Percentiles rank a stretch among this genome's conserved stretches.
These are phyloP conservation scores for Myopa tessellatipennis DNA, from an alignment of 2,888 invertebrate species.

Conservation along the genomic window DNA sequence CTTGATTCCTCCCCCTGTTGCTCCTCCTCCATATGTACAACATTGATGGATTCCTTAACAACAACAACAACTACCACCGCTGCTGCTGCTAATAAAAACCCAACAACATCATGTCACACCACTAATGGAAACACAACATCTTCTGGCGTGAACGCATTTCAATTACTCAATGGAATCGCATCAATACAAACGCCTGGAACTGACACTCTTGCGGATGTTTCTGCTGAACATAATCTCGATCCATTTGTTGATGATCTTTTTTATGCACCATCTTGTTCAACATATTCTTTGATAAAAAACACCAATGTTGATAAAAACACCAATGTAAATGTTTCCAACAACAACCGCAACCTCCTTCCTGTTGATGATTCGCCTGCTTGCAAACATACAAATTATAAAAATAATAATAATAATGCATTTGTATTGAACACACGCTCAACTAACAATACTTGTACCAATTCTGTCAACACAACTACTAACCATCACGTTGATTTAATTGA, in stretches of 20 bases:
- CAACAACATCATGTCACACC: conserved; percentile 35
- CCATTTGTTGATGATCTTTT: conserved; percentile 36
- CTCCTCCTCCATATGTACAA: conserved; percentile 57
- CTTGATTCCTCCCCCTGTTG: conserved; percentile 68
- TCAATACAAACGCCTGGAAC: conserved; percentile 11
- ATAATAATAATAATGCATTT: conserved; percentile 44
- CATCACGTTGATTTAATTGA: conserved; percentile 36
- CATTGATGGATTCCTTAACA: conserved; percentile 51
- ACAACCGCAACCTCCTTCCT: conserved; percentile 26
- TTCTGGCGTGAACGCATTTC: not conserved
- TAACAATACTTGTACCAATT: conserved; percentile 44
- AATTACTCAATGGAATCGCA: conserved; percentile 23
- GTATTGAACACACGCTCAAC: conserved; percentile 38
- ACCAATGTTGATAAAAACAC: conserved; percentile 15
- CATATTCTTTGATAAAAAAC: conserved; percentile 10
- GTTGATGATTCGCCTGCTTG: conserved; percentile 23
- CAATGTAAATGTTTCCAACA: conserved; percentile 30
- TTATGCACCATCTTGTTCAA: conserved; percentile 30
- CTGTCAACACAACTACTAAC: conserved; percentile 14
- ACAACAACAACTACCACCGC: conserved; percentile 39
- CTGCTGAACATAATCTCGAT: conserved; percentile 7
- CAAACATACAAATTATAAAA: conserved; percentile 41
- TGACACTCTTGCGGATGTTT: conserved; percentile 11
- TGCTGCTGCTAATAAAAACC: conserved; percentile 43
- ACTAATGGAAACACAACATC: conserved; percentile 41